Conservation (phyloP, 2,888 invertebrate species). For the Ceratothoa steindachneri region DNA sequence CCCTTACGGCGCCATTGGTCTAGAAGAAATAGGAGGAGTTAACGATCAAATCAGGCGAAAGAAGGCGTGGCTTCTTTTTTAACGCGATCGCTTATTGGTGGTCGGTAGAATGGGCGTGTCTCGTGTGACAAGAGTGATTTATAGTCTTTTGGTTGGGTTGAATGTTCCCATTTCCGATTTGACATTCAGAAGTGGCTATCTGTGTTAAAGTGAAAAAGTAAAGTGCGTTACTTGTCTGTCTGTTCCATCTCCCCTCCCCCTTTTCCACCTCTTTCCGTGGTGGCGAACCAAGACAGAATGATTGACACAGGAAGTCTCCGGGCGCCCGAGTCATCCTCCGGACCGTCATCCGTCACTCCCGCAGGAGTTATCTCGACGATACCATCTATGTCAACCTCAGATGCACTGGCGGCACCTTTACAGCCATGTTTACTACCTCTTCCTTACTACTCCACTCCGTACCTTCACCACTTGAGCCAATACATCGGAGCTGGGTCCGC, state of each 20-base stretch:
- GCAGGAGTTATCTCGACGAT: conserved; percentile 15
- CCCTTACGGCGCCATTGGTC: conserved; percentile 4
- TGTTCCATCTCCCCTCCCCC: too few species aligned
- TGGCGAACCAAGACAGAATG: conserved; percentile 34
- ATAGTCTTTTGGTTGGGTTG: background rate
- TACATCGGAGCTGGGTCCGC: conserved; percentile 27
- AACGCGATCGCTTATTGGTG: background rate
- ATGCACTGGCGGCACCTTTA: conserved; percentile 17
- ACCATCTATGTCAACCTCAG: conserved; percentile 19
- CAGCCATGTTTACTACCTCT: conserved; percentile 31
- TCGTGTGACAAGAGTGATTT: background rate
- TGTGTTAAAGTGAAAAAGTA: background rate
- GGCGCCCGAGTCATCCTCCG: conserved; percentile 18
- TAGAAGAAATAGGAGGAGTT: background rate
- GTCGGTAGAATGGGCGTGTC: background rate
- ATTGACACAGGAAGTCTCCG: conserved; percentile 23
- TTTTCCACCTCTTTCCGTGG: too few species aligned
- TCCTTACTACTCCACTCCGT: conserved; percentile 29
- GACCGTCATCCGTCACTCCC: conserved; percentile 31
- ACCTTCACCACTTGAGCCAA: conserved; percentile 33
- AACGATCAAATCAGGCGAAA: background rate
- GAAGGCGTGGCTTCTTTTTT: background rate
- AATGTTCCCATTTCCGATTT: background rate
- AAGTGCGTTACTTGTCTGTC: too few species aligned
- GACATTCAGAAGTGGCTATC: background rate